Evolutionary conservation across 2,797 vertebrate species (phyloP).

Genomic region (Sebastes kiyomatsui): DNA sequence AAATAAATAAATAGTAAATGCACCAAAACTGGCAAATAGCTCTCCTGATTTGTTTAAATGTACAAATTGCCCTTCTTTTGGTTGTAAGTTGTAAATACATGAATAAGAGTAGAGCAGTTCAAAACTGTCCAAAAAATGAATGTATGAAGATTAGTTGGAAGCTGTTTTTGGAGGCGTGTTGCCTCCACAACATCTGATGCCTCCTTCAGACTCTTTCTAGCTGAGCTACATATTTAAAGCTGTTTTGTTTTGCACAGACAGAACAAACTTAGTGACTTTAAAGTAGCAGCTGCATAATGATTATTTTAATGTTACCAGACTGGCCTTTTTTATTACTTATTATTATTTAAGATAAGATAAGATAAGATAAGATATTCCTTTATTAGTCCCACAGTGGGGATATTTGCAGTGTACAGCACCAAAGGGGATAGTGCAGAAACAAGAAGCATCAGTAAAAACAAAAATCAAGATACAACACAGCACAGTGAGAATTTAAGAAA

Average conservation of each 20-base stretch:
- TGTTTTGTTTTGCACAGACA: slow-evolving; percentile 5
- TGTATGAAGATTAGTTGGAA: neutral
- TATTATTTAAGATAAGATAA: too few relatives aligned
- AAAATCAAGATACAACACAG: too few relatives aligned
- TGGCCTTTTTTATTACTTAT: too few relatives aligned
- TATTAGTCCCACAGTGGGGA: too few relatives aligned
- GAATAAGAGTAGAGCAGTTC: neutral
- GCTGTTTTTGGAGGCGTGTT: neutral
- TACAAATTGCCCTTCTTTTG: neutral
- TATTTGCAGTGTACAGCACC: too few relatives aligned
- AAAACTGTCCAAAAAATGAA: neutral
- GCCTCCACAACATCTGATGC: slow-evolving; percentile 3
- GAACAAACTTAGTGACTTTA: neutral
- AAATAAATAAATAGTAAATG: neutral
- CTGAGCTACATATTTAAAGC: neutral
- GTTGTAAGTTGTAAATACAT: neutral
- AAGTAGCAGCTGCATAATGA: neutral
- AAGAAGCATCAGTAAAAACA: neutral
- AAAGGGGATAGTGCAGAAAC: too few relatives aligned
- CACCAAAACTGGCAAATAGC: neutral
- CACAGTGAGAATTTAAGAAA: neutral
- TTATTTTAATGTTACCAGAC: neutral
- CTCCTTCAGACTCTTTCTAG: neutral
- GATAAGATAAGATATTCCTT: too few relatives aligned
- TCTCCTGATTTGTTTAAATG: neutral